Base-by-base conservation (phyloP, 1,140 invertebrate genomes). In the Whitmania pigra region DNA sequence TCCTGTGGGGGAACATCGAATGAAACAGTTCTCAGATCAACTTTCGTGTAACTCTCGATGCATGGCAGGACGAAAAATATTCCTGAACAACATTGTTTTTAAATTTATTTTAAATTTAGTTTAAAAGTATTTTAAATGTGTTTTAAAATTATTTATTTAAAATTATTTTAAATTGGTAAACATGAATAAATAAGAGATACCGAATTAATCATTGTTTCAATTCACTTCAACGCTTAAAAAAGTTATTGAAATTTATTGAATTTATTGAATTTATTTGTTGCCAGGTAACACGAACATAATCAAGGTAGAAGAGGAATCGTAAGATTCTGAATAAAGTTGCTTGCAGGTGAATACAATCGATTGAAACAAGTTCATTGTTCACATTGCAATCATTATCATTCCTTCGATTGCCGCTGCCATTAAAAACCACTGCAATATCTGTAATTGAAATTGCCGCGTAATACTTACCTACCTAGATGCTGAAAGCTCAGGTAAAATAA, bases 1-100 rank as follows among this genome's bases (percentile, higher is more conserved):
- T 95, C 93, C 84, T 95, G 93, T 17, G 93, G 91, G 53, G 93
- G 93, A 49, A 97, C 91, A 79, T 95, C 93, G 78, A 96, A 96
- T 0, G 91, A 93, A 73, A 92, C 83, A 25, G 85, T 85, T 72
- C 92, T 85, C 68, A 94, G 82, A 79, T 95, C 92, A 53, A 87
- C 90, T 80, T 90, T 92, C 57, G 89, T 87, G 78, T 93, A 94
- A 49, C 88, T 90, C 78, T 96, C 93, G 73, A 95, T 89, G 79
- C 92, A 95, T 1, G 92, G 92, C 57, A 94, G 83, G 13, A 94
- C 87, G 79, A 94, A 94, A 79, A 95, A 94, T 75, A 84, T 78
- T 71, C 83, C 83, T 77, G 77, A 15, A 63, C 29, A 31, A 63
- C 11, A 63, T 11, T 63, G 5, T 15, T 49, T 49, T 11, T 49